A percentile compares a stretch with the other conserved stretches of the same genome.
phyloP scores from a whole-genome alignment of 2,888 invertebrate genomes.

The Opisthograptis luteolata region DNA sequence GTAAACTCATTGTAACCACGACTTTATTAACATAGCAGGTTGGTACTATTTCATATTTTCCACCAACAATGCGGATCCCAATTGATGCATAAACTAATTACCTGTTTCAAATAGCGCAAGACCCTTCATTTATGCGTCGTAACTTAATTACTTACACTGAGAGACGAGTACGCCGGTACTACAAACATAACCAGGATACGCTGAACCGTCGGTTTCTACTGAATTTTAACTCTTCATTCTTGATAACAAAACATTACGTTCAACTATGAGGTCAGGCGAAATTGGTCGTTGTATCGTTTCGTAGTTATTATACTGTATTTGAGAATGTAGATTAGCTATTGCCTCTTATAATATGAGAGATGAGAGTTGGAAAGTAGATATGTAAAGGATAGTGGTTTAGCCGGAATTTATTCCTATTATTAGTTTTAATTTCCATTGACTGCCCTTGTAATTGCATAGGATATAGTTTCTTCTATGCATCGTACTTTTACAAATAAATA shows the following conservation, averaged over 20 bases:
- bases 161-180: conserved; percentile 60
- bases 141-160: conserved; percentile 77
- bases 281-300: conserved; percentile 51
- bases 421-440: too few species aligned
- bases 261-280: conserved; percentile 50
- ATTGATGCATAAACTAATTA: conserved; percentile 75
- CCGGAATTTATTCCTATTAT: too few species aligned
- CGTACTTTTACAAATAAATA: too few species aligned
- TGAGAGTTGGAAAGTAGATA: conserved; percentile 32
- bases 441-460: too few species aligned
- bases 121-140: conserved; percentile 75
- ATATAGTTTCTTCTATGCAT: too few species aligned
- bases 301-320: conserved; percentile 68
- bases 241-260: conserved; percentile 44
- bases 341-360: conserved; percentile 61
- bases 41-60: too few species aligned
- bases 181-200: conserved; percentile 42
- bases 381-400: not conserved
- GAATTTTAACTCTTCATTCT: conserved; percentile 26
- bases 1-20: too few species aligned
- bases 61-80: conserved; percentile 54
- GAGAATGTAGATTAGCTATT: conserved; percentile 79
- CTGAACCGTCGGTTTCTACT: conserved; percentile 39
- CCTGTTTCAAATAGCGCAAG: conserved; percentile 68
- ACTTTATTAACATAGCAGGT: too few species aligned